A percentile compares a stretch with the other conserved stretches of the same genome.
Evolutionary conservation across 64 coral and sea anemone genomes (phyloP).

Genomic region (Anthopleura sola): DNA sequence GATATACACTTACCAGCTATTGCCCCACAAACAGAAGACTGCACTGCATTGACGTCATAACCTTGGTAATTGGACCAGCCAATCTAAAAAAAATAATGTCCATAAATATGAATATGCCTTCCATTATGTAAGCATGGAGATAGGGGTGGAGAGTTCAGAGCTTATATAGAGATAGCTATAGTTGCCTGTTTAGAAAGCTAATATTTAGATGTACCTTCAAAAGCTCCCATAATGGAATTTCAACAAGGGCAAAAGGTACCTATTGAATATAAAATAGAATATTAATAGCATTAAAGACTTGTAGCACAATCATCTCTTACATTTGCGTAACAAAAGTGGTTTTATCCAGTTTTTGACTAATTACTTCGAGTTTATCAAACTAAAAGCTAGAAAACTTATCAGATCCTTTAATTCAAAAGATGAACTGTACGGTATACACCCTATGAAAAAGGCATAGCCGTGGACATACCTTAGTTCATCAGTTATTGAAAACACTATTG

Average conservation of each 20-base stretch:
- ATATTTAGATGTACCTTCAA: conserved; percentile 81
- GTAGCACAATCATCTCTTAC: too few species aligned
- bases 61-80: conserved; percentile 56
- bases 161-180: too few species aligned
- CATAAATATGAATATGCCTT: background rate
- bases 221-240: conserved; percentile 92
- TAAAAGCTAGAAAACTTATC: too few species aligned
- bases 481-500: too few species aligned
- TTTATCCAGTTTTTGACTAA: too few species aligned
- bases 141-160: background rate
- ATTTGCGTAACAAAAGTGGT: background rate
- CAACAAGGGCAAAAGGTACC: conserved; percentile 90
- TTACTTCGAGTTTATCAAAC: too few species aligned
- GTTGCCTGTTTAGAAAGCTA: too few species aligned
- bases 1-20: conserved; percentile 28
- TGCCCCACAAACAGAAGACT: conserved; percentile 66
- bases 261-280: conserved; percentile 13
- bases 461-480: too few species aligned
- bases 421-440: too few species aligned
- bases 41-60: conserved; percentile 37
- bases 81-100: conserved; percentile 12
- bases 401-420: too few species aligned
- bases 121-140: background rate
- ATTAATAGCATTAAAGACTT: background rate
- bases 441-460: too few species aligned